phyloP scores from a whole-genome alignment of 2,888 invertebrate species.

The Candidula unifasciata region DNA sequence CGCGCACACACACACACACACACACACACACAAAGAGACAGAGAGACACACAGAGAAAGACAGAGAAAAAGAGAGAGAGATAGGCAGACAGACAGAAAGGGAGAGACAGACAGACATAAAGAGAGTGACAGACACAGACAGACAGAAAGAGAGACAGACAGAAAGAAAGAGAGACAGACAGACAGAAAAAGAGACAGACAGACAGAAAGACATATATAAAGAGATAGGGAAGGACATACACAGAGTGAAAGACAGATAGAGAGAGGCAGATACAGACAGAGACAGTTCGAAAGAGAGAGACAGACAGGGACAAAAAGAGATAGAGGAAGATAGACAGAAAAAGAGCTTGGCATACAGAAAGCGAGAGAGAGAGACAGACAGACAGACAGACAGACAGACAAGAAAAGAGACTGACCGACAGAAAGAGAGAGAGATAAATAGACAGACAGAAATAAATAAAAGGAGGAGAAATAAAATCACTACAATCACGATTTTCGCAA shows the following conservation, averaged over 20 bases:
- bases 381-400: slow-evolving; percentile 6
- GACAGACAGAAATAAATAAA: background rate
- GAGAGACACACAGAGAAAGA: background rate
- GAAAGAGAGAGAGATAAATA: background rate
- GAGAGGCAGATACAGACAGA: background rate
- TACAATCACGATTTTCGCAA: background rate
- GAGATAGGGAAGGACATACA: background rate
- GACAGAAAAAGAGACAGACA: slow-evolving; percentile 7
- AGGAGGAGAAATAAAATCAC: background rate
- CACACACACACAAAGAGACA: background rate
- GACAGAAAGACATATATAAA: background rate
- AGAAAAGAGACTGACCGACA: background rate
- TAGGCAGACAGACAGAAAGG: background rate
- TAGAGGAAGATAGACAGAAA: background rate
- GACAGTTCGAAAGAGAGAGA: background rate
- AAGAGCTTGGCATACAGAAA: background rate
- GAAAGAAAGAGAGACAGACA: background rate
- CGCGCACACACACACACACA: background rate
- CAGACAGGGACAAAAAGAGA: background rate
- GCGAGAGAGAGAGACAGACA: background rate
- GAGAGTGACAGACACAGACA: background rate
- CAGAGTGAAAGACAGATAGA: background rate
- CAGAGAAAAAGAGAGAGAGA: background rate
- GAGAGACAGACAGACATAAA: background rate
- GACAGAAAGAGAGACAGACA: background rate